Conservation (phyloP, 1,140 invertebrate genomes). For the Bombus sylvicola region DNA sequence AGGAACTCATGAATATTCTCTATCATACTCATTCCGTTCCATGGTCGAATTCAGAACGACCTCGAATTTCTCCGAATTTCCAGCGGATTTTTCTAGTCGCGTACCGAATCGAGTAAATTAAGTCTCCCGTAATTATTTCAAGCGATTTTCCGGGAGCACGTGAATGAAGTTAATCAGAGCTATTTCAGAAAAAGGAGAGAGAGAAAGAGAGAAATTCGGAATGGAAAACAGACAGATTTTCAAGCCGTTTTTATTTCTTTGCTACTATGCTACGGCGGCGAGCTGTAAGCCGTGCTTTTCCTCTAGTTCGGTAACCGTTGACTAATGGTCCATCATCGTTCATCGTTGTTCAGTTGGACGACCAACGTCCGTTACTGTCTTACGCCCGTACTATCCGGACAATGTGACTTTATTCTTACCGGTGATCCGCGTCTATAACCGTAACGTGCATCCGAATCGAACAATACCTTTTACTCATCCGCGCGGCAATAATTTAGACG, state of each 20-base stretch:
- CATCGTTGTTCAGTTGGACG: constrained; percentile 21
- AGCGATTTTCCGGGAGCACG: constrained; percentile 26
- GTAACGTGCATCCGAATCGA: constrained; percentile 25
- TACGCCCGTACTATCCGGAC: constrained; percentile 49
- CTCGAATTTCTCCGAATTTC: constrained; percentile 1
- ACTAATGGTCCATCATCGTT: constrained; percentile 61
- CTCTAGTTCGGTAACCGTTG: constrained; percentile 8
- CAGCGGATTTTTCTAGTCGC: neutral
- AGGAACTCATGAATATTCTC: constrained; percentile 1
- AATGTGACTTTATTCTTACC: constrained; percentile 55
- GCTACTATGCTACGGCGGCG: neutral
- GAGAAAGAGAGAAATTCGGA: neutral
- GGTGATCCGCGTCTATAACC: constrained; percentile 1
- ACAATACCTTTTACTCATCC: constrained; percentile 53
- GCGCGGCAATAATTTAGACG: constrained; percentile 49
- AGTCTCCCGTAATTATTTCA: constrained; percentile 50
- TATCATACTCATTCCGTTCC: neutral
- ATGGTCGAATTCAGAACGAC: constrained; percentile 1
- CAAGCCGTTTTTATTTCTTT: constrained; percentile 44
- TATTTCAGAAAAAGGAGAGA: neutral
- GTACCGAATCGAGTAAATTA: neutral
- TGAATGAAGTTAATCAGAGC: constrained; percentile 25
- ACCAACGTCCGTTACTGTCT: constrained; percentile 34
- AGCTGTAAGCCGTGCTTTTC: constrained; percentile 47
- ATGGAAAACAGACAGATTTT: constrained; percentile 32